Evolutionary conservation across 2,888 invertebrate species (phyloP), one percentile per base, ranked within the genome.

Genomic region (Patella ulyssiponensis): DNA sequence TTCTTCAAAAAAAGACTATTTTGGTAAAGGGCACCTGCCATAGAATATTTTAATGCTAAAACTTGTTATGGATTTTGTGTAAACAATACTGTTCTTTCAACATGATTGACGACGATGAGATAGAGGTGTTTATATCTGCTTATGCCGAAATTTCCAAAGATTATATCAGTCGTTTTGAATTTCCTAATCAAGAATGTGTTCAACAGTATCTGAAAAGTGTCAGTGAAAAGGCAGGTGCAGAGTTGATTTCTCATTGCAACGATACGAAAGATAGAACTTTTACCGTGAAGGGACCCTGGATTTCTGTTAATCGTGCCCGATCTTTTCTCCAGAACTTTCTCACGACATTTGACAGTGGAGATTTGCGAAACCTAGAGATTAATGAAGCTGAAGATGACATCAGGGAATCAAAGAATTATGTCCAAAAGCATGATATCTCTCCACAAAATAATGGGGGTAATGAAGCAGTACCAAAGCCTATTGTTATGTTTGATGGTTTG

Each of bases 91-190:
- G 44, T 44, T 1, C 44, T 44, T 44, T 44, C 44, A 44, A 44
- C 44, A 44, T 44, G 44, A 44, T 9, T 9, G 44, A 44, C 44
- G 44, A 44, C 44, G 44, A 23, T 64, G 64, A 64, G 23, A 20
- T 78, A 17, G 77, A 79, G 12, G 80, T 80, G 44, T 82, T 82
- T 71, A 79, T 80, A 15, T 27, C n/a, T 14, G 79, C 80, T 17
- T 79, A 77, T 52, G 82, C 80, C 7, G 81, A 81, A 54, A 74
- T 82, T 52, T 80, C 82, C 17, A 71, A 79, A 5, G 77, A 81
- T 11, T 80, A 80, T 64, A 76, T 82, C 14, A 76, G 44, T 44
- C 44, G 44, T 9, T 44, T 71, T 51, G 76, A 73, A 20, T 82
- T 81, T 70, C 77, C 76, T 17, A 56, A 80, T 33, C 77, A 78